A percentile compares a stretch with the other conserved stretches of the same genome.
phyloP scores from a whole-genome alignment of 2,113 vertebrate genomes.

The Gobius niger region DNA sequence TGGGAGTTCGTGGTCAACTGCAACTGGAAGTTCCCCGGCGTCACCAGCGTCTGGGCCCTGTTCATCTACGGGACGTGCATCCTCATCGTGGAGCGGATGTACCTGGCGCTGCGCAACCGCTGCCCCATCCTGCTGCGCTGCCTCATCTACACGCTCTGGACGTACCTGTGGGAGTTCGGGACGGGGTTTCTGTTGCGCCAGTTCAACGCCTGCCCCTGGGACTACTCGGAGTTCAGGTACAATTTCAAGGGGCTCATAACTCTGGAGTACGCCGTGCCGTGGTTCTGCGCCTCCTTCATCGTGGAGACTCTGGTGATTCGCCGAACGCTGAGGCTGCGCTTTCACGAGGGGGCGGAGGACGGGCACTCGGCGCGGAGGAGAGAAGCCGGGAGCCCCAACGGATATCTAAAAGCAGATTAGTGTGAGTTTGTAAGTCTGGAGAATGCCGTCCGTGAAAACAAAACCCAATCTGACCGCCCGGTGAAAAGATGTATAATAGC shows the following conservation, averaged over 20 bases:
- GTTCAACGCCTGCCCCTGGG: conserved; percentile 97
- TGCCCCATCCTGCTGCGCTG: conserved; percentile 89
- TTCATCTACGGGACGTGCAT: conserved; percentile 99
- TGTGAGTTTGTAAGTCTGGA: conserved; percentile 27
- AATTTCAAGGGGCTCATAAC: conserved; percentile 98
- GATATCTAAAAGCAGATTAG: conserved; percentile 91
- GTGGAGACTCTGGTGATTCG: conserved; percentile 94
- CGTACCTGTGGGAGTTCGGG: conserved; percentile 95
- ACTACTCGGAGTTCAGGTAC: conserved; percentile 96
- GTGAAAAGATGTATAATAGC: background rate
- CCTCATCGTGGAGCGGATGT: conserved; percentile 96
- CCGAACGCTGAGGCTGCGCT: conserved; percentile 91
- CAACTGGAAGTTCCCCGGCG: conserved; percentile 98
- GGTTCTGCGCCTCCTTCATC: conserved; percentile 95
- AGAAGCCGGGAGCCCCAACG: conserved; percentile 74
- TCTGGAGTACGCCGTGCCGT: conserved; percentile 94
- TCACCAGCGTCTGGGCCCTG: conserved; percentile 97
- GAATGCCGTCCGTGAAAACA: background rate
- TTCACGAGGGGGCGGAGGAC: conserved; percentile 82
- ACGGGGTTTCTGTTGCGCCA: conserved; percentile 92
- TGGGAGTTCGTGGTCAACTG: conserved; percentile 96
- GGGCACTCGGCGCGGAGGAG: conserved; percentile 61
- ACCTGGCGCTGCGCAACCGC: conserved; percentile 84
- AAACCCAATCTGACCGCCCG: too few relatives aligned
- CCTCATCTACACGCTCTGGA: conserved; percentile 95